Evolutionary conservation across 2,888 invertebrate genomes (phyloP).

Genomic region (Amaurobius ferox): DNA sequence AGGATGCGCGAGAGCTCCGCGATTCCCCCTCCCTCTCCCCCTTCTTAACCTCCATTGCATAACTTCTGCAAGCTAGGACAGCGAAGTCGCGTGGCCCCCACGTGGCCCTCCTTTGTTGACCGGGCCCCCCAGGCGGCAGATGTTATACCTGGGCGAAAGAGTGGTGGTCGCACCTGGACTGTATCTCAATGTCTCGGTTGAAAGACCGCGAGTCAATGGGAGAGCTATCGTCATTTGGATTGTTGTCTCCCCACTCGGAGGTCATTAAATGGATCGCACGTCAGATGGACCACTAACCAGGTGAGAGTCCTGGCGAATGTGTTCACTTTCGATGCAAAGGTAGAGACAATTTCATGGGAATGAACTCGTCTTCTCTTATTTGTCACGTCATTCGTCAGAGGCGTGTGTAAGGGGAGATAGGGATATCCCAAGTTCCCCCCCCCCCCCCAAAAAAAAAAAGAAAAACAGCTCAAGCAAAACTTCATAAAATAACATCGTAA

Average conservation of each 20-base stretch:
- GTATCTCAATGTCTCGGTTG: slow-evolving; percentile 69
- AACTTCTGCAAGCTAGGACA: slow-evolving; percentile 10
- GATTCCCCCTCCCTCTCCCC: not conserved
- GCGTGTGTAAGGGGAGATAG: too few species aligned
- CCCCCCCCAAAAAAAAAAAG: not conserved
- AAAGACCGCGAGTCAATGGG: slow-evolving; percentile 60
- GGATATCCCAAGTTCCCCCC: not conserved
- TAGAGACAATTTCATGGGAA: not conserved
- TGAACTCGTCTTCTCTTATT: too few species aligned
- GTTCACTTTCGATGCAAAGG: not conserved
- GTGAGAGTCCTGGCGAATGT: slow-evolving; percentile 26
- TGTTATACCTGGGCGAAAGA: slow-evolving; percentile 49
- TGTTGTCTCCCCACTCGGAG: slow-evolving; percentile 41
- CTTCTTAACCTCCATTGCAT: not conserved
- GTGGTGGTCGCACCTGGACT: slow-evolving; percentile 33
- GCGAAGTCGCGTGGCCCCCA: slow-evolving; percentile 59
- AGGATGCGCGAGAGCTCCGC: not conserved
- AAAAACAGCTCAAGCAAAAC: too few species aligned
- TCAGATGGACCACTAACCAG: slow-evolving; percentile 37
- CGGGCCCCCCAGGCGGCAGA: slow-evolving; percentile 67
- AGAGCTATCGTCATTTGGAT: slow-evolving; percentile 67
- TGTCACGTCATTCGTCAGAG: too few species aligned
- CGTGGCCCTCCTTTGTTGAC: slow-evolving; percentile 60
- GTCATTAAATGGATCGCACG: slow-evolving; percentile 64
- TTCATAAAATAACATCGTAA: too few species aligned